phyloP scores from a whole-genome alignment of 2,113 vertebrate genomes.

The Acanthisitta chloris region DNA sequence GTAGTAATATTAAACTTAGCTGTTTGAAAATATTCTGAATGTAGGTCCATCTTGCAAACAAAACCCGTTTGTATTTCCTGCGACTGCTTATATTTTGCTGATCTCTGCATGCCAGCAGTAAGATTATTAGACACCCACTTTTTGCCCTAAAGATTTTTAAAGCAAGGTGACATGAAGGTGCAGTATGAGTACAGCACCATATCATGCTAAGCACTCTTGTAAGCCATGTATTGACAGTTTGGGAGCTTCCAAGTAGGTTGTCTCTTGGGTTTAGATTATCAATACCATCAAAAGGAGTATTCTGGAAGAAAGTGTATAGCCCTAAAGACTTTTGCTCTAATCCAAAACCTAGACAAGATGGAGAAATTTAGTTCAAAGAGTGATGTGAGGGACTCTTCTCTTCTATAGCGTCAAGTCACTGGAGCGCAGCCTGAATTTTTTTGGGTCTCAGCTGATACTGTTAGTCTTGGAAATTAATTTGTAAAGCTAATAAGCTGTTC shows the following conservation, averaged over 20 bases:
- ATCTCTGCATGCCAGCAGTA: neutral
- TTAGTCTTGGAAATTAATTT: neutral
- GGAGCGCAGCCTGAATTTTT: neutral
- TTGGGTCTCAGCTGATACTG: neutral
- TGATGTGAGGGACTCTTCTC: neutral
- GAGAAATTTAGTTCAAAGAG: neutral
- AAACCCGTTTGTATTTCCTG: neutral
- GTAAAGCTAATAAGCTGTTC: neutral
- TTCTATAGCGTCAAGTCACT: neutral
- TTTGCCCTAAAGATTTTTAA: neutral
- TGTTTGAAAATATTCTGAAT: neutral
- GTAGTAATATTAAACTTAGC: neutral
- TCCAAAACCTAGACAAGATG: neutral
- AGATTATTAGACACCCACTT: neutral
- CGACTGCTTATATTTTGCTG: neutral
- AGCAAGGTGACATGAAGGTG: rapidly evolving
- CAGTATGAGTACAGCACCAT: neutral
- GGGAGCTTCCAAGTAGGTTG: neutral
- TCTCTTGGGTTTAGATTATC: neutral
- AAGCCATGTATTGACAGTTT: neutral
- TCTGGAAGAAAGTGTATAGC: neutral
- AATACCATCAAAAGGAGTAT: neutral
- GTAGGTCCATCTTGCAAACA: neutral
- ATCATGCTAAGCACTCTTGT: neutral
- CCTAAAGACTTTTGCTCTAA: neutral